Conservation (phyloP, 2,888 invertebrate genomes). For the Himalopsyche kuldschensis region DNA sequence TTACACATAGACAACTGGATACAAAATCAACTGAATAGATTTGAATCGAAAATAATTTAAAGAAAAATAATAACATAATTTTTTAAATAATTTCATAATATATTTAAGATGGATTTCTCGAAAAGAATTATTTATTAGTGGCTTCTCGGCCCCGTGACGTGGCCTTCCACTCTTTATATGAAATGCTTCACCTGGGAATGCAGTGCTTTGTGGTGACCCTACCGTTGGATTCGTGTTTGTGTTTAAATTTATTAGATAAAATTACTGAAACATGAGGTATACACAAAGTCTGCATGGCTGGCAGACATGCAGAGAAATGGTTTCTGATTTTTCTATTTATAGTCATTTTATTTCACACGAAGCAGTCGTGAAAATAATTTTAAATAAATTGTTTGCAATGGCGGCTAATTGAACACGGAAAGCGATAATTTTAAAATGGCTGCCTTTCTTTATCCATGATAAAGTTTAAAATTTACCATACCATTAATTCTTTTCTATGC, state of each 20-base stretch:
- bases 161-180: too few relatives aligned
- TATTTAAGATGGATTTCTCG: too few relatives aligned
- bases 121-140: too few relatives aligned
- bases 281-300: not conserved
- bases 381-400: not conserved
- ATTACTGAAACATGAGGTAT: not conserved
- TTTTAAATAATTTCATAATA: too few relatives aligned
- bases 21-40: too few relatives aligned
- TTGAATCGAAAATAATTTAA: too few relatives aligned
- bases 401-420: not conserved
- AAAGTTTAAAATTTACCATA: not conserved
- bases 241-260: not conserved
- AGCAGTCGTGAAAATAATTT: not conserved
- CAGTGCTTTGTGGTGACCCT: too few relatives aligned
- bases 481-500: too few relatives aligned
- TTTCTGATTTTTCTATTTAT: not conserved
- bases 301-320: not conserved
- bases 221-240: not conserved
- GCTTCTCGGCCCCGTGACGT: too few relatives aligned
- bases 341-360: not conserved
- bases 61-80: too few relatives aligned
- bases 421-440: not conserved
- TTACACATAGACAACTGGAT: too few relatives aligned
- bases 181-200: too few relatives aligned
- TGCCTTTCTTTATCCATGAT: not conserved